Percentiles rank a stretch among this genome's conserved stretches.
Conservation (phyloP, 2,113 vertebrate genomes). For the Australoheros scitulus region DNA sequence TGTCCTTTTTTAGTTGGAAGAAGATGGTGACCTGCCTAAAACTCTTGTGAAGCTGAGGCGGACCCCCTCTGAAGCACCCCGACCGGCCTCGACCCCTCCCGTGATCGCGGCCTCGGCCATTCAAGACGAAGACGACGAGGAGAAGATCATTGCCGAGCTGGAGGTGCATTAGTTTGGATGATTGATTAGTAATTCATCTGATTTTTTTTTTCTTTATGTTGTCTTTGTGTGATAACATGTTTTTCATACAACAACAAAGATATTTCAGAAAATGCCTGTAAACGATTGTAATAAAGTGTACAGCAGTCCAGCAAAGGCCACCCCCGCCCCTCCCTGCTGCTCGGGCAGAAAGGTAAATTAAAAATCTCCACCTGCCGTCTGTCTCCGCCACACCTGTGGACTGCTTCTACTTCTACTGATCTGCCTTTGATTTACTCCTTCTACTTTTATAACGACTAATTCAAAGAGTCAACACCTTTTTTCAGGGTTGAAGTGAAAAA, state of each 20-base stretch:
- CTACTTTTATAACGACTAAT: not conserved
- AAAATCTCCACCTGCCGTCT: conserved; percentile 46
- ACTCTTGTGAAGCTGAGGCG: conserved; percentile 87
- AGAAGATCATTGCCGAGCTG: conserved; percentile 91
- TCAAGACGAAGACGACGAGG: conserved; percentile 88
- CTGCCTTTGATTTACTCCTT: not conserved
- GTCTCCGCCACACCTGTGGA: conserved; percentile 3
- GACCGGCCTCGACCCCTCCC: conserved; percentile 91
- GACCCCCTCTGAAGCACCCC: conserved; percentile 86
- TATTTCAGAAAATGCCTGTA: conserved; percentile 5
- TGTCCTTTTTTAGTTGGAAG: conserved; percentile 72
- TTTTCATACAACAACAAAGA: not conserved
- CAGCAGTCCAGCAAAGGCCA: conserved; percentile 27
- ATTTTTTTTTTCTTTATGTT: not conserved
- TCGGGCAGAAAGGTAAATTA: conserved; percentile 87
- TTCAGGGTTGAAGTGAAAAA: not conserved
- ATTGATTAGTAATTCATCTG: not conserved
- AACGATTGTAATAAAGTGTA: not conserved
- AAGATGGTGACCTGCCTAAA: conserved; percentile 85
- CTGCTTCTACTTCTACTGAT: not conserved
- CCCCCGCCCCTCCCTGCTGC: conserved; percentile 71
- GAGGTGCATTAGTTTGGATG: conserved; percentile 81
- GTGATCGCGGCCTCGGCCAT: conserved; percentile 89
- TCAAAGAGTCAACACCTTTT: not conserved
- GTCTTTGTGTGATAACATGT: conserved; percentile 33